A percentile compares a stretch with the other conserved stretches of the same genome.
phyloP scores from a whole-genome alignment of 2,888 invertebrate genomes.

The Leptopilina myrica region DNA sequence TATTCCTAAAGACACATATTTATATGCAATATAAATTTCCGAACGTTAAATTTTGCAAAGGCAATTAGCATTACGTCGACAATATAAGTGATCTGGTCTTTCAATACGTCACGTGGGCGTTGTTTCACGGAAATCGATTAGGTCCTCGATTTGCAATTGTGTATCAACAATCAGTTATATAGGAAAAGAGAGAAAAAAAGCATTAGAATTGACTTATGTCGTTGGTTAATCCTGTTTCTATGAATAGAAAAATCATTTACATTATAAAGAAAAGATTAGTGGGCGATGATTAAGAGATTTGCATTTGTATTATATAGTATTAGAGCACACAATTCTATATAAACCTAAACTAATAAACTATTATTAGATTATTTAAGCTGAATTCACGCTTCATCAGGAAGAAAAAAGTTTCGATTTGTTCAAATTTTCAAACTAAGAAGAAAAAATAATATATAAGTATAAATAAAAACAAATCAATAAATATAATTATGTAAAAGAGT shows the following conservation, averaged over 20 bases:
- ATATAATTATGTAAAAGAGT: too few species aligned
- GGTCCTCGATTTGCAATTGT: conserved; percentile 41
- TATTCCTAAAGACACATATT: too few species aligned
- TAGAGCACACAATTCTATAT: not conserved
- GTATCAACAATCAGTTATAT: not conserved
- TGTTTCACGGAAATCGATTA: conserved; percentile 52
- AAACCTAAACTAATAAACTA: conserved; percentile 19
- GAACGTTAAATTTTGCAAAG: conserved; percentile 42
- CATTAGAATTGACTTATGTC: conserved; percentile 30
- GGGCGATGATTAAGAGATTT: conserved; percentile 36
- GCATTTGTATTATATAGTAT: not conserved
- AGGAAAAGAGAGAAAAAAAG: not conserved
- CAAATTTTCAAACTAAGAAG: too few species aligned
- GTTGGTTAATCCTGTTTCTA: conserved; percentile 29
- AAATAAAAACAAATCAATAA: too few species aligned
- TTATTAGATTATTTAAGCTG: too few species aligned
- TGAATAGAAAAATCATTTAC: conserved; percentile 12
- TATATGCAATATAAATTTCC: conserved; percentile 1
- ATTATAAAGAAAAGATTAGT: conserved; percentile 30
- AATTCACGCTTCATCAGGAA: too few species aligned
- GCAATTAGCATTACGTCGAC: conserved; percentile 60
- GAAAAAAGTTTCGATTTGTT: too few species aligned
- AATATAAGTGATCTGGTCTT: conserved; percentile 7
- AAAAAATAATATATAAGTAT: too few species aligned
- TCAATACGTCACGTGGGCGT: conserved; percentile 50